Evolutionary conservation across 2,113 vertebrate species (phyloP).

Genomic region (Oxyura jamaicensis): DNA sequence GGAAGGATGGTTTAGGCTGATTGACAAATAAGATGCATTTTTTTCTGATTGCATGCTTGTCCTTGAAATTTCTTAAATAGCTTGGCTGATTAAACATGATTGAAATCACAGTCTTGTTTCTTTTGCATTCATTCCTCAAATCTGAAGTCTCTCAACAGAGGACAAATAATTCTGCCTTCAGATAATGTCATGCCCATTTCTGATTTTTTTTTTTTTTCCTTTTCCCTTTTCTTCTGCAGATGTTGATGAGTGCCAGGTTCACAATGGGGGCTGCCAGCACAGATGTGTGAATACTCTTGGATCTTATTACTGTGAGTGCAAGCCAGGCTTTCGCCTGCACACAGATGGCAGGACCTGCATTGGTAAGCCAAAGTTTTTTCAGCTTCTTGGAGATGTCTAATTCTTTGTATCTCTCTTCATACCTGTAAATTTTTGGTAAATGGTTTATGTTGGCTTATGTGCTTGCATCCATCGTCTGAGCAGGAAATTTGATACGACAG

Average conservation of each 20-base stretch:
- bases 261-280: slow-evolving; percentile 96
- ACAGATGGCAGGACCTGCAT: slow-evolving; percentile 91
- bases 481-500: rapidly evolving
- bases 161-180: not conserved
- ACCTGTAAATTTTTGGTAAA: rapidly evolving
- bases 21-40: not conserved
- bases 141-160: rapidly evolving
- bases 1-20: not conserved
- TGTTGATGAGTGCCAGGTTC: slow-evolving; percentile 90
- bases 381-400: rapidly evolving
- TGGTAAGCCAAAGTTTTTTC: slow-evolving; percentile 67
- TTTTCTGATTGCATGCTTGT: not conserved
- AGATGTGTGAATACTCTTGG: slow-evolving; percentile 90
- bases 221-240: slow-evolving; percentile 71
- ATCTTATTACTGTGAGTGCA: slow-evolving; percentile 91
- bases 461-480: rapidly evolving
- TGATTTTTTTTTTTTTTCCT: not conserved
- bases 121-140: not conserved
- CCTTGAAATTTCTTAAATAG: not conserved
- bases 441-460: rapidly evolving
- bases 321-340: slow-evolving; percentile 86
- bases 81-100: not conserved
- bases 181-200: rapidly evolving
- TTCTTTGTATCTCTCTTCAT: not conserved
- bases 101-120: not conserved